A percentile compares a stretch with the other conserved stretches of the same genome.
These are phyloP conservation scores for Sarcophaga variegata DNA, from an alignment of 2,888 invertebrate genomes.

Conservation along the genomic window DNA sequence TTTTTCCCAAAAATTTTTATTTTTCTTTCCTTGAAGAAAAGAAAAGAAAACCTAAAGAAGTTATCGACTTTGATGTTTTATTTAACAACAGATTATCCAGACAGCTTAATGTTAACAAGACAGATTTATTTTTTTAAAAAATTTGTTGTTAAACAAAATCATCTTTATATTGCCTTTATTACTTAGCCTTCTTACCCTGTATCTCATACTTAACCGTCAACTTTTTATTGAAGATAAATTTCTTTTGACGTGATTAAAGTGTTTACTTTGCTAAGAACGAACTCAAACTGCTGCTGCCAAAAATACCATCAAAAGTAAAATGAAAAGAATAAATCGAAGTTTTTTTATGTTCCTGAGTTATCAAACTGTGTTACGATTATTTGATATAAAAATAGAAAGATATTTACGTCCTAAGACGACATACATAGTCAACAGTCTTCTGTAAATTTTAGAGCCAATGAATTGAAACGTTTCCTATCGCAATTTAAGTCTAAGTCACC, in stretches of 20 bases:
- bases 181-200: background rate
- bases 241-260: constrained; percentile 63
- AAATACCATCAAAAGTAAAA: background rate
- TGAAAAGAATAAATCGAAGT: too few species aligned
- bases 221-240: constrained; percentile 48
- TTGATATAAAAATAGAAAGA: too few species aligned
- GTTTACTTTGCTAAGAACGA: constrained; percentile 31
- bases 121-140: constrained; percentile 13
- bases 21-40: background rate
- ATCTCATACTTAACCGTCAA: background rate
- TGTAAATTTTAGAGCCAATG: too few species aligned
- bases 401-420: too few species aligned
- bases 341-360: too few species aligned
- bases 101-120: constrained; percentile 40
- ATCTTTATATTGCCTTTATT: constrained; percentile 62
- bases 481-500: too few species aligned
- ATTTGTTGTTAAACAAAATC: constrained; percentile 50
- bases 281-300: background rate
- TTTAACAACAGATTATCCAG: constrained; percentile 66
- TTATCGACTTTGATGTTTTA: constrained; percentile 69
- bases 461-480: too few species aligned
- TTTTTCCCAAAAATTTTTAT: constrained; percentile 31
- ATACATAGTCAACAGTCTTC: too few species aligned
- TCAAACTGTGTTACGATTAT: too few species aligned
- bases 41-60: constrained; percentile 17